Evolutionary conservation across 2,888 invertebrate species (phyloP).

Genomic region (Elegia similella): DNA sequence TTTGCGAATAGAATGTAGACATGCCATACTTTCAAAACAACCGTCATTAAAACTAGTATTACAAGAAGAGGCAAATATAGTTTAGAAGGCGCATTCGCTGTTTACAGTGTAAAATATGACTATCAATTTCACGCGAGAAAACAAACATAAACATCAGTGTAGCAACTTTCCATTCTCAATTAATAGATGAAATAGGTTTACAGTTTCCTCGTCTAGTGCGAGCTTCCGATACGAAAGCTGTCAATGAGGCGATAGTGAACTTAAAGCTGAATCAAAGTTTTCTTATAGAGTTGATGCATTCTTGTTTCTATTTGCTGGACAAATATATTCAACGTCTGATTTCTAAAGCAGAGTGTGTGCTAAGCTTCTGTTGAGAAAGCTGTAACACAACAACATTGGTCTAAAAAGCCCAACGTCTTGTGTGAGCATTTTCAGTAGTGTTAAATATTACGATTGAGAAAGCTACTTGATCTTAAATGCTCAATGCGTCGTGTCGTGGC

Average conservation of each 20-base stretch:
- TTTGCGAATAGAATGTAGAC: not conserved
- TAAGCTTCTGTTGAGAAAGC: not conserved
- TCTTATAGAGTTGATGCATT: not conserved
- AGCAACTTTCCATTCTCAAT: slow-evolving; percentile 42
- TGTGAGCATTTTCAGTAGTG: too few species aligned
- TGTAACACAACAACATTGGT: not conserved
- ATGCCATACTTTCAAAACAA: not conserved
- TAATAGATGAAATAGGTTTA: slow-evolving; percentile 37
- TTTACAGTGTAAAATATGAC: slow-evolving; percentile 16
- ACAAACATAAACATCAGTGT: slow-evolving; percentile 21
- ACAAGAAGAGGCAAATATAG: slow-evolving; percentile 4
- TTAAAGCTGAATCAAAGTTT: not conserved
- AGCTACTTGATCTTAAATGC: too few species aligned
- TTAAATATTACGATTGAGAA: too few species aligned
- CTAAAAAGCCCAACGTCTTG: not conserved
- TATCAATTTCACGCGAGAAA: slow-evolving; percentile 12
- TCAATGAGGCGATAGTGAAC: slow-evolving; percentile 9
- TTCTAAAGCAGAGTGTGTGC: not conserved
- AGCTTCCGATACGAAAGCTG: slow-evolving; percentile 50
- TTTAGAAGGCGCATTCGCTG: slow-evolving; percentile 13
- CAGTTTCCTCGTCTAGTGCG: slow-evolving; percentile 34
- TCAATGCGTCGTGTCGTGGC: too few species aligned
- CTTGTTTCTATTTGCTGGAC: not conserved
- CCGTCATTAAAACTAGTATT: not conserved
- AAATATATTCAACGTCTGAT: not conserved